Base-by-base conservation (phyloP, 2,113 vertebrate species). In the Tursiops truncatus region DNA sequence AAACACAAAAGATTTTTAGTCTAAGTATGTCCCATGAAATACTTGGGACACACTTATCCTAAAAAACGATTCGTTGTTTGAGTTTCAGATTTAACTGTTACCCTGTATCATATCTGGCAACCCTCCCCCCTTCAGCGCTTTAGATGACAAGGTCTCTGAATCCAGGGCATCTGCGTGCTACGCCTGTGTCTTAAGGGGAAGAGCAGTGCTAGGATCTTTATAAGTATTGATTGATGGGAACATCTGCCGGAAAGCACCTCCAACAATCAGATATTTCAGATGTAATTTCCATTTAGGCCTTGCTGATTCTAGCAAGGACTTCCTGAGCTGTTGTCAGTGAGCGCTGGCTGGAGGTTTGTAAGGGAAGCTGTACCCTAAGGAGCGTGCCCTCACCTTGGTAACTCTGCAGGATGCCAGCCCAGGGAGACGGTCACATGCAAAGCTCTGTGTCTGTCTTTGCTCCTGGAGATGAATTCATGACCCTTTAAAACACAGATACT, bases 361-460 rank as follows among this genome's bases (percentile, higher is more conserved):
- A 79, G 14, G 38, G 26, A 68, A 67, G 8, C 25, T 50, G 3
- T 25, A 41, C 18, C 44, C 3, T 25, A n/a, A 65, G 38, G 26
- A 41, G 17, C 3, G 9, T 4, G 26, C 8, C 4, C 3, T 50
- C n/a, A 20, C 12, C 21, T 86, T 5, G 6, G 3, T 73, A 71
- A 41, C 28, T 65, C 12, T 84, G 3, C 10, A 25, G 14, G 9
- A 8, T 13, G 4, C 38, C 21, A 56, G 15, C 47, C 4, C 3
- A 3, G 23, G 18, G 21, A 63, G 28, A 41, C 0, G 33, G 8
- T 70, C 3, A 18, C 1, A 3, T 3, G 17, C 9, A 62, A 17
- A 53, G 2, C 0, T 79, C 2, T 23, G 9, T 63, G 25, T 38
- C 15, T 77, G 12, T 53, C 84, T 95, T 93, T 74, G 62, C 25